Conservation (phyloP, 2,797 vertebrate species). For the Myotis pilosus region DNA sequence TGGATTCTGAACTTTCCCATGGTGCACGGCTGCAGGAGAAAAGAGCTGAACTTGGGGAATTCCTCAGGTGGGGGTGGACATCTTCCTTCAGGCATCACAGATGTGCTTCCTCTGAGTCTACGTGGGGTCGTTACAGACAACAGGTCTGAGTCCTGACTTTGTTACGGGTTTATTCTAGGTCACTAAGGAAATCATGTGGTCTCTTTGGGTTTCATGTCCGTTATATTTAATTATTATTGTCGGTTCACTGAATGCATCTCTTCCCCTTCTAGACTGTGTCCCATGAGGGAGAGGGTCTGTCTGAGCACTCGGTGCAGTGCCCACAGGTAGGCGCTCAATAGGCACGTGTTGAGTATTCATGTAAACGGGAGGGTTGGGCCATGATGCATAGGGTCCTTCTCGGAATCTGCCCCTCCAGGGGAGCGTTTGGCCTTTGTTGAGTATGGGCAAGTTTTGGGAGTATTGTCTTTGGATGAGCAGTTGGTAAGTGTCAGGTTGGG, state of each 20-base stretch:
- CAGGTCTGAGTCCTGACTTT: not conserved
- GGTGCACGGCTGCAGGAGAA: not conserved
- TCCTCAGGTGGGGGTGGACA: fast-evolving
- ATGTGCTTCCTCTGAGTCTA: not conserved
- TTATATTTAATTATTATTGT: not conserved
- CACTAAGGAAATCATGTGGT: not conserved
- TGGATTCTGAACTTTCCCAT: not conserved
- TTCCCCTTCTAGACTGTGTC: not conserved
- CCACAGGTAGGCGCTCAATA: not conserved
- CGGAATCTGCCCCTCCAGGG: not conserved
- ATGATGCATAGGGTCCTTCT: not conserved
- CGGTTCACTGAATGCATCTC: not conserved
- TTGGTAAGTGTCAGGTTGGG: not conserved
- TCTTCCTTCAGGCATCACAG: not conserved
- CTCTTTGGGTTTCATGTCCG: not conserved
- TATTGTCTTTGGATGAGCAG: not conserved
- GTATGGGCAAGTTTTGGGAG: not conserved
- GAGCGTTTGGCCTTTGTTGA: not conserved
- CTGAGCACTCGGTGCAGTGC: fast-evolving
- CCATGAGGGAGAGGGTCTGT: not conserved
- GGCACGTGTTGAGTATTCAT: not conserved
- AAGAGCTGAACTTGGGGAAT: too few species aligned
- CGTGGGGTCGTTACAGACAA: not conserved
- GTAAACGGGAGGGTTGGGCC: not conserved
- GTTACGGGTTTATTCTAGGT: not conserved